Base-by-base conservation (phyloP, 2,888 invertebrate genomes). In the Melinaea marsaeus region DNA sequence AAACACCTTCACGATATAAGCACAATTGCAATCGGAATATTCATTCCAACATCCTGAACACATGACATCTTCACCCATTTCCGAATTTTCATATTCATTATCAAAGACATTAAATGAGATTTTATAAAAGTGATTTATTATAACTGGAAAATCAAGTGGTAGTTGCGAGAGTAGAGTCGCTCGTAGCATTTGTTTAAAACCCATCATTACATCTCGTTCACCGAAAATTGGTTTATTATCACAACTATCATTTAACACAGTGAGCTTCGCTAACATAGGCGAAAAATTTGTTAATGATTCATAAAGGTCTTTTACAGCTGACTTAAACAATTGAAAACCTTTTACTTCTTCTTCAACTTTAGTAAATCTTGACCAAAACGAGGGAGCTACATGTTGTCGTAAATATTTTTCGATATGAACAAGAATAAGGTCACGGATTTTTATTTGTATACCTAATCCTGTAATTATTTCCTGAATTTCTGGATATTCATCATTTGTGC, bases 1-100 rank as follows among this genome's bases (percentile, higher is more conserved):
- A 80, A 96, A 96, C 62, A 94, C 92, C 74, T 93, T 92, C 4
- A 94, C 92, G 72, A 95, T 94, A 58, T 92, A 88, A 66, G 93
- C 91, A 81, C 95, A 95, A 63, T 92, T 92, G 77, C 91, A 91
- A 55, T 91, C 90, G 13, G 86, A 81, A 65, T 84, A 84, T 64
- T 94, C 94, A 76, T 93, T 92, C 69, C 91, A 92, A 83, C 97
- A 97, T 0, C 95, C 95, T 22, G 92, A 90, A 80, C 97, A 97
- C 63, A 92, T 91, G 0, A 92, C 86, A 71, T 89, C 88, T 71
- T 94, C 94, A 55, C 89, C 88, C 72, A 92, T 92, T 37, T 92
- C 92, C 65, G 90, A 88, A 75, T 81, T 83, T 61, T 89, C 87
- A 79, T 83, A 81, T 72, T 87, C 86, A 77, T 88, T 86, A 71